These are phyloP conservation scores for Eidolon helvum DNA, from an alignment of 2,113 vertebrate species.

Conservation along the genomic window DNA sequence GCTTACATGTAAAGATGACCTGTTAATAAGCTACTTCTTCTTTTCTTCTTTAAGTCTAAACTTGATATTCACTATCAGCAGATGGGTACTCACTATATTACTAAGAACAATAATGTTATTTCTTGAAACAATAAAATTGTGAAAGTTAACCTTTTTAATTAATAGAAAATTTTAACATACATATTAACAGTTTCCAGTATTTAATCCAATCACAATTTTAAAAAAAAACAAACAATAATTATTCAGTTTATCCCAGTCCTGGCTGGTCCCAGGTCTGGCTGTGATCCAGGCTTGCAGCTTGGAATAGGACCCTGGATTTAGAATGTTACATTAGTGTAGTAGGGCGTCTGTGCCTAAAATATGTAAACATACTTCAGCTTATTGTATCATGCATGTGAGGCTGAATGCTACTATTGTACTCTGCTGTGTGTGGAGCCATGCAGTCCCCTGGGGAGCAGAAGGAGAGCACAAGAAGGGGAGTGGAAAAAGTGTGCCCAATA, in stretches of 20 bases:
- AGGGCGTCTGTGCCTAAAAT: too few relatives aligned
- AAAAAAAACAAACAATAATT: not conserved
- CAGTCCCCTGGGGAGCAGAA: too few relatives aligned
- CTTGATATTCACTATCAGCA: not conserved
- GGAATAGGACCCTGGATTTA: too few relatives aligned
- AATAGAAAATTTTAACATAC: not conserved
- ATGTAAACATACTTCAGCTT: too few relatives aligned
- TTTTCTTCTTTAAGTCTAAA: not conserved
- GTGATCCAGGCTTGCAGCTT: too few relatives aligned
- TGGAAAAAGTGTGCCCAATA: too few relatives aligned
- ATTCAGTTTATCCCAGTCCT: not conserved
- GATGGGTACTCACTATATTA: not conserved
- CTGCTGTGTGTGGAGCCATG: too few relatives aligned
- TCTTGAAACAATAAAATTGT: constrained; percentile 29
- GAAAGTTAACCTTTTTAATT: not conserved
- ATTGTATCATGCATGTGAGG: too few relatives aligned
- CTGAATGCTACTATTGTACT: too few relatives aligned
- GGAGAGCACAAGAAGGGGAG: too few relatives aligned
- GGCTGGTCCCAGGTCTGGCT: too few relatives aligned
- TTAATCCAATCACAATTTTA: not conserved
- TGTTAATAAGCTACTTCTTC: not conserved
- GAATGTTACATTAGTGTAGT: too few relatives aligned
- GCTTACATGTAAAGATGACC: not conserved
- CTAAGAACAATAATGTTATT: not conserved
- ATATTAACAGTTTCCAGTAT: not conserved